A percentile compares a stretch with the other conserved stretches of the same genome.
Conservation (phyloP, 1,140 invertebrate species). For the Xylocopa sonorina region DNA sequence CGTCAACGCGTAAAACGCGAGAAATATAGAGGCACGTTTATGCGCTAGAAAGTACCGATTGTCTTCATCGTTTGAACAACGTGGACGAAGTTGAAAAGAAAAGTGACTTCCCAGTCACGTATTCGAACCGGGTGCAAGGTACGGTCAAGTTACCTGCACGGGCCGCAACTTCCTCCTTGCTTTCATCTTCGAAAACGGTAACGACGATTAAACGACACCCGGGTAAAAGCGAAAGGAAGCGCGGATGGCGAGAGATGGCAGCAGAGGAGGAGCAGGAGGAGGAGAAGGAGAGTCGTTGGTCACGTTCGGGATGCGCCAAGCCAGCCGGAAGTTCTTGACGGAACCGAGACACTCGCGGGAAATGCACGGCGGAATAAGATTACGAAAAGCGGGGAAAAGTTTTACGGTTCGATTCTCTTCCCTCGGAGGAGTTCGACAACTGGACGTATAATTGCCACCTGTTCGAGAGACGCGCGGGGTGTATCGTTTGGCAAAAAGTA, state of each 20-base stretch:
- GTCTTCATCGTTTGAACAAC: not conserved
- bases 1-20: not conserved
- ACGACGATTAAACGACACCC: conserved; percentile 28
- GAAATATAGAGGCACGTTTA: not conserved
- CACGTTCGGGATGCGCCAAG: conserved; percentile 14
- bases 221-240: conserved; percentile 40
- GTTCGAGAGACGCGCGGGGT: not conserved
- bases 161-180: conserved; percentile 26
- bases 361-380: not conserved
- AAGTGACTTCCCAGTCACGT: not conserved
- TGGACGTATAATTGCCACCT: conserved; percentile 14
- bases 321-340: conserved; percentile 19
- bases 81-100: not conserved
- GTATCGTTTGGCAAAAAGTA: not conserved
- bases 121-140: not conserved
- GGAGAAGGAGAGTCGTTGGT: conserved; percentile 2
- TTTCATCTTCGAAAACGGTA: conserved; percentile 19
- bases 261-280: no score
- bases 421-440: no score
- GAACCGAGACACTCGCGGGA: not conserved
- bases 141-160: conserved; percentile 16
- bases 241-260: no score
- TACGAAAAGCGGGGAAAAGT: not conserved
- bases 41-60: not conserved
- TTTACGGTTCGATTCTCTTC: no score